Base-by-base conservation (phyloP, 2,888 invertebrate genomes). In the Gastracanthus pulcherrimus region DNA sequence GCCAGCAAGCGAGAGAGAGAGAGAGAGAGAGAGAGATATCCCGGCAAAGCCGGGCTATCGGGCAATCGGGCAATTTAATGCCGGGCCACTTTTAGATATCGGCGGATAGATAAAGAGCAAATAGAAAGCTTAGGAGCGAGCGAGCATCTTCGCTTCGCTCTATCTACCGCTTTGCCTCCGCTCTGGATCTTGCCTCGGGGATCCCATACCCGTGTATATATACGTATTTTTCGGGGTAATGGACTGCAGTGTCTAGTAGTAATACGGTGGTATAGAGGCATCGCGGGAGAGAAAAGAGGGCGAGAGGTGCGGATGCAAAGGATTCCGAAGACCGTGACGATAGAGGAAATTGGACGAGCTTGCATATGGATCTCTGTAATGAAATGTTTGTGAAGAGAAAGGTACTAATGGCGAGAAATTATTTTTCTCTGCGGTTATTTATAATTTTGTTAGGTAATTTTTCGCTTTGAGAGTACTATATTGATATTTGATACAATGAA, bases 51-150 rank as follows among this genome's bases (percentile, higher is more conserved):
- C 45, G 62, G n/a, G 66, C 72, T 55, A 66, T 77, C 74, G 74
- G 51, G n/a, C n/a, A n/a, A n/a, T n/a, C n/a, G n/a, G 19, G 41
- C 16, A 75, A 75, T 75, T 82, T 79, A 79, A 75, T 70, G 60
- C 75, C 31, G 26, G 41, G 58, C 19, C 36, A 41, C 60, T 79
- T 75, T 71, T 74, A 70, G 62, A 74, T 72, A 77, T 81, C 67
- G 71, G 60, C 29, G 58, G 41, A 45, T 58, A 71, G 66, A 71
- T 71, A 77, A 45, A 81, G 76, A 71, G 26, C 64, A 70, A 67
- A 76, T 75, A 76, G 55, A 69, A 76, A 76, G 55, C 70, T 81
- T 38, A 45, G 41, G 34, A 26, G 31, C 36, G 19, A 16, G 9
- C 11, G 19, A 55, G 29, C 64, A 9, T 31, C 64, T 31, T 13